Conservation (phyloP, 2,113 vertebrate genomes). For the Zosterops lateralis region DNA sequence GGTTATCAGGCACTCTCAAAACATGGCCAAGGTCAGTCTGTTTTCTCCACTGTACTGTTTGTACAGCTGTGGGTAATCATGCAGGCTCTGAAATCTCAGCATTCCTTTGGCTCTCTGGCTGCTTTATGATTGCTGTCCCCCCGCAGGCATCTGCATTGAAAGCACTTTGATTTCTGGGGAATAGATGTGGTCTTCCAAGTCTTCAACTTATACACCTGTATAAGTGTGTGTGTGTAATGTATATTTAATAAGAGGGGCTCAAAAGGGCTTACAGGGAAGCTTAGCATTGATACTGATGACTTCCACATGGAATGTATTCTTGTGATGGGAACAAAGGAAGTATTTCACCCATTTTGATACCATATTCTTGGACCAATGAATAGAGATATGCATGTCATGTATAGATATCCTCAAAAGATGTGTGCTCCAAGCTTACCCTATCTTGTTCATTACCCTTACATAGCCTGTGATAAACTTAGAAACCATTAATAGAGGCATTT, state of each 20-base stretch:
- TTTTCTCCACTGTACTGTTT: slow-evolving; percentile 59
- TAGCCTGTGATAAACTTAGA: not conserved
- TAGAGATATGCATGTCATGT: not conserved
- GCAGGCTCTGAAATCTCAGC: slow-evolving; percentile 53
- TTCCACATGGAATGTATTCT: slow-evolving; percentile 1
- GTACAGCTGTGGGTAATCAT: slow-evolving; percentile 61
- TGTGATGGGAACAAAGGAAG: not conserved
- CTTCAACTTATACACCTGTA: slow-evolving; percentile 16
- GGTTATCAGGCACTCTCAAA: slow-evolving; percentile 60
- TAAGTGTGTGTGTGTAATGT: slow-evolving; percentile 2
- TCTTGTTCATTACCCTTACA: not conserved
- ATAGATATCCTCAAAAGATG: not conserved
- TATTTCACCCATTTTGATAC: not conserved
- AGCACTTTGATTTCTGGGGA: slow-evolving; percentile 33
- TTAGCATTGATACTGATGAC: slow-evolving; percentile 13
- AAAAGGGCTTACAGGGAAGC: slow-evolving; percentile 15
- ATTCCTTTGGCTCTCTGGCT: slow-evolving; percentile 51
- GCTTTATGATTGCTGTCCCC: slow-evolving; percentile 36
- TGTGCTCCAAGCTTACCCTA: not conserved
- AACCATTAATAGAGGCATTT: not conserved
- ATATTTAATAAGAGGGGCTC: slow-evolving; percentile 17
- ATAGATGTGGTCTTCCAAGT: not conserved
- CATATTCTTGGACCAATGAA: not conserved
- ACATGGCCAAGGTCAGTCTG: slow-evolving; percentile 60
- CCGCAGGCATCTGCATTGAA: not conserved